These are phyloP conservation scores for Bovichtus diacanthus DNA, from an alignment of 2,797 vertebrate species.

Conservation along the genomic window DNA sequence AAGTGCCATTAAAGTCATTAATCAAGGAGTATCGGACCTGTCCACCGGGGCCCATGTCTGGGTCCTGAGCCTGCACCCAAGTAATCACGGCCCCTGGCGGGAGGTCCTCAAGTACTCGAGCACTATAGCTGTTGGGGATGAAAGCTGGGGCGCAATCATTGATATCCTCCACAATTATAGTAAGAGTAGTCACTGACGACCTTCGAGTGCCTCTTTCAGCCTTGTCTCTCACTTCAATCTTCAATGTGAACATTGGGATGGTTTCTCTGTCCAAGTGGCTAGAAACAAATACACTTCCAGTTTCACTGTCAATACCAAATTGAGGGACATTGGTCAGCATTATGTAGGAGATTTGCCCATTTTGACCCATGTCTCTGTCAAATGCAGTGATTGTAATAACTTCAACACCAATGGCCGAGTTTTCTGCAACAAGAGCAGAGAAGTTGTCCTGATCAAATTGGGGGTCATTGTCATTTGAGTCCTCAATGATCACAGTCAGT, in stretches of 20 bases:
- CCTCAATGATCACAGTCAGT: slow-evolving; percentile 89
- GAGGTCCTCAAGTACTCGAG: slow-evolving; percentile 93
- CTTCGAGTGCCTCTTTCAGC: slow-evolving; percentile 88
- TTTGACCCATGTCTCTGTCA: slow-evolving; percentile 90
- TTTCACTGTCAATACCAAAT: slow-evolving; percentile 91
- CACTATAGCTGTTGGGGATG: slow-evolving; percentile 90
- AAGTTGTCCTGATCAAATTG: slow-evolving; percentile 88
- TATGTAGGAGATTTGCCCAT: slow-evolving; percentile 89
- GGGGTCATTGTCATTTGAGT: slow-evolving; percentile 94
- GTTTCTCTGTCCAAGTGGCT: slow-evolving; percentile 90
- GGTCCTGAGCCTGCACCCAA: slow-evolving; percentile 94
- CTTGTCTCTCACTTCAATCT: slow-evolving; percentile 93
- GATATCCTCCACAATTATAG: slow-evolving; percentile 91
- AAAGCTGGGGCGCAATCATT: slow-evolving; percentile 95
- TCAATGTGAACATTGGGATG: slow-evolving; percentile 85
- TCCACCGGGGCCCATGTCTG: slow-evolving; percentile 90
- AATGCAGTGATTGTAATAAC: slow-evolving; percentile 88
- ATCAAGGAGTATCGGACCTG: slow-evolving; percentile 91
- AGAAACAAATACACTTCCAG: slow-evolving; percentile 90
- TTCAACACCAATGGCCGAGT: slow-evolving; percentile 85
- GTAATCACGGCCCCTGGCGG: slow-evolving; percentile 91
- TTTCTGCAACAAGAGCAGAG: slow-evolving; percentile 87
- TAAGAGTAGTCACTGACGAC: slow-evolving; percentile 89
- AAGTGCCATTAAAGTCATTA: slow-evolving; percentile 90
- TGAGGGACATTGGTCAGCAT: slow-evolving; percentile 88